Evolutionary conservation across 2,888 invertebrate genomes (phyloP).

Genomic region (Acrobasis repandana): DNA sequence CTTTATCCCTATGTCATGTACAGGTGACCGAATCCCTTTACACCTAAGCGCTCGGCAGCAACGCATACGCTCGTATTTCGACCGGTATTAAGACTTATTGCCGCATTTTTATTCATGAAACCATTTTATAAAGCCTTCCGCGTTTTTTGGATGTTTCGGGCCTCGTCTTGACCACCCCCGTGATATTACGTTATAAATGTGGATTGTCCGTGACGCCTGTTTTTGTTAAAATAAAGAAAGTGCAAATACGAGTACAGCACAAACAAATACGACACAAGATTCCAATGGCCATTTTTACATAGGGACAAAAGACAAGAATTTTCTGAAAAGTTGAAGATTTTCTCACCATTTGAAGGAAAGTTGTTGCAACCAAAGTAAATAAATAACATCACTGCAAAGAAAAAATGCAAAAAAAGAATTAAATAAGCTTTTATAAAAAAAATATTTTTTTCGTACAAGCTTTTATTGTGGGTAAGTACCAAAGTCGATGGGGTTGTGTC

Average conservation of each 20-base stretch:
- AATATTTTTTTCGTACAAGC: too few species aligned
- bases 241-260: not conserved
- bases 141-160: constrained; percentile 40
- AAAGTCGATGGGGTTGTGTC: too few species aligned
- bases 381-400: too few species aligned
- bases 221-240: constrained; percentile 1
- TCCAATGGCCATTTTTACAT: too few species aligned
- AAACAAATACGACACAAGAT: too few species aligned
- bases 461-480: too few species aligned
- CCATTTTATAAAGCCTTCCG: constrained; percentile 69
- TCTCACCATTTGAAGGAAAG: too few species aligned
- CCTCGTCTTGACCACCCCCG: constrained; percentile 38
- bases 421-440: too few species aligned
- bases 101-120: constrained; percentile 78
- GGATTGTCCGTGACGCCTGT: constrained; percentile 5
- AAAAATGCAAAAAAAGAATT: too few species aligned
- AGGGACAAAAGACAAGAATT: too few species aligned
- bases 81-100: constrained; percentile 72
- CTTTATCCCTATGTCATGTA: not conserved
- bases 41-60: constrained; percentile 49
- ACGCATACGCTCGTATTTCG: constrained; percentile 72
- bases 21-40: constrained; percentile 36
- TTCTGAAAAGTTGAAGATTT: too few species aligned
- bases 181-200: constrained; percentile 31
- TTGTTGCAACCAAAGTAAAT: too few species aligned